Base-by-base conservation (phyloP, 2,797 vertebrate species). In the Epinephelus malabaricus region DNA sequence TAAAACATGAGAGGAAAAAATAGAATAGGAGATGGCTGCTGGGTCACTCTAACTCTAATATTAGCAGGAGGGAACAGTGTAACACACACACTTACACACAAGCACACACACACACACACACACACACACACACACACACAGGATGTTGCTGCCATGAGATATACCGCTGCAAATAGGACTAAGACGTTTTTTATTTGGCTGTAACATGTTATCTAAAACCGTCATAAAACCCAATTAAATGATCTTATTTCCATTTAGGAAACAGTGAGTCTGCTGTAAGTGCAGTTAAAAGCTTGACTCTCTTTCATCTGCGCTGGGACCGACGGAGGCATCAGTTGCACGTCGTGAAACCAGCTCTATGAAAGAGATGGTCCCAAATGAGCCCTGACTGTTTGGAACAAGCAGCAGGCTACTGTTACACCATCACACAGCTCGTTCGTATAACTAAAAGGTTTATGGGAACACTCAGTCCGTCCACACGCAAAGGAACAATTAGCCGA, bases 1-100 rank as follows among this genome's bases (percentile, higher is more conserved):
- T 47, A 46, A 84, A 73, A 70, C 19, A 51, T 9, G 49, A 60
- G 34, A 58, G 51, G 46, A 69, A 72, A 73, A 74, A 76, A 76
- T 19, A 77, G 25, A 83, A 45, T 17, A 56, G 50, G 14, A 55
- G 49, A 79, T 11, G 55, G 40, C 61, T 76, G 76, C 76, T 82
- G 73, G 77, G 80, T 92, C 82, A 85, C 70, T 84, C 34, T 61
- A 66, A 70, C 45, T 78, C 73, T 83, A 79, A 79, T 86, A 86
- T 84, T 82, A 85, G 87, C 59, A 83, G 53, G 38, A 58, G 34
- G 69, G 76, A 88, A 84, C 78, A 82, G 60, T 58, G 61, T 65
- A 30, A 81, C 74, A 72, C 83, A 47, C 60, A 74, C 30, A 34
- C 30, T 27, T 27, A 53, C 63, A 69, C 40, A 67, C 19, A 19